Evolutionary conservation across 2,113 vertebrate species (phyloP).

Genomic region (Nestor notabilis): DNA sequence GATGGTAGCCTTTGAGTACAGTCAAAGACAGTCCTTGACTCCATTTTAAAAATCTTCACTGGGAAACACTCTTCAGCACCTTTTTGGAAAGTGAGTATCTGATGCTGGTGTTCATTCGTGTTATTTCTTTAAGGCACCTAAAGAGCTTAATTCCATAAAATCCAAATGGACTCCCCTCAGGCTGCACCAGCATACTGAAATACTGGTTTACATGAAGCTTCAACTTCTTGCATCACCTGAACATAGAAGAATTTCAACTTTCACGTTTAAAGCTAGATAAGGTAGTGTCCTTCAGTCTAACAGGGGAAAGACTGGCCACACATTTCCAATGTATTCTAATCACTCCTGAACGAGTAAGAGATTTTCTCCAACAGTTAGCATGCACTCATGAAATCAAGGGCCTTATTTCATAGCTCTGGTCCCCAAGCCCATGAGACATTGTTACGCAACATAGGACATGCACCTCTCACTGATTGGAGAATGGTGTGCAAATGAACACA

Average conservation of each 20-base stretch:
- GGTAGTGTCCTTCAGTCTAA: background rate
- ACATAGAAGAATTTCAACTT: background rate
- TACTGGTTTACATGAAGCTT: background rate
- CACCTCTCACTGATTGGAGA: accelerated
- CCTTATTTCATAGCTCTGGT: background rate
- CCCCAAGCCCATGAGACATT: background rate
- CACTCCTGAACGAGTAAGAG: background rate
- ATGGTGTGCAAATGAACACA: background rate
- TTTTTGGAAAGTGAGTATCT: background rate
- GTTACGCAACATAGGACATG: background rate
- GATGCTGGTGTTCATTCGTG: background rate
- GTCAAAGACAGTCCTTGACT: background rate
- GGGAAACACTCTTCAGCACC: background rate
- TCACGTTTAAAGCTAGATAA: background rate
- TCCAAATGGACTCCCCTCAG: background rate
- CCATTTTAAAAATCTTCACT: background rate
- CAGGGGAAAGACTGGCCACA: background rate
- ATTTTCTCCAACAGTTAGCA: background rate
- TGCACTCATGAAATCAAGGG: background rate
- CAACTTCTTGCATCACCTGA: background rate
- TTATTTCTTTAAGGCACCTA: background rate
- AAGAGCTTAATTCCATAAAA: background rate
- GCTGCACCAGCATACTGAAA: background rate
- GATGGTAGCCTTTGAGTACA: background rate
- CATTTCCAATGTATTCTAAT: background rate